These are phyloP conservation scores for Notolepis coatsorum DNA, from an alignment of 2,797 vertebrate species.

Conservation along the genomic window DNA sequence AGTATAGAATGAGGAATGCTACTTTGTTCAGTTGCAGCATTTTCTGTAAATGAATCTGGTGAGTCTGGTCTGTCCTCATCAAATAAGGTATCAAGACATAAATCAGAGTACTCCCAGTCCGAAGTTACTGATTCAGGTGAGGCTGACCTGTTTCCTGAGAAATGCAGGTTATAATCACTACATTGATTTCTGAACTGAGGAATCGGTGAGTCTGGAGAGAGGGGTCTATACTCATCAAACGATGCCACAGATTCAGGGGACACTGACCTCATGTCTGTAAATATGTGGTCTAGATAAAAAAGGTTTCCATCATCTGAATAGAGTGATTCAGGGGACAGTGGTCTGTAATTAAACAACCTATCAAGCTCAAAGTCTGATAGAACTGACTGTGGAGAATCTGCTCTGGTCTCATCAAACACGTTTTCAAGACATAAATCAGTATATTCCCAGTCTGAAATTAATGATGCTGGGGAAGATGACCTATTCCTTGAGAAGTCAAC, in stretches of 20 bases:
- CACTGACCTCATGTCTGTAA: neutral
- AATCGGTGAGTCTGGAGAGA: neutral
- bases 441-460: neutral
- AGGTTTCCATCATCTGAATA: neutral
- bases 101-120: slow-evolving; percentile 4
- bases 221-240: neutral
- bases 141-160: too few species aligned
- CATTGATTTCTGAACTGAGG: neutral
- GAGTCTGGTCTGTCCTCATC: slow-evolving; percentile 2
- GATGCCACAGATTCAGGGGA: neutral
- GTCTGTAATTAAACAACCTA: neutral
- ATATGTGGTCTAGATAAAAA: neutral
- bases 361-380: neutral
- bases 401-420: neutral
- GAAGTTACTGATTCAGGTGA: neutral
- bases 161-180: neutral
- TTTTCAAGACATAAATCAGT: neutral
- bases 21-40: neutral
- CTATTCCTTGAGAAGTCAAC: neutral
- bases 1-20: neutral
- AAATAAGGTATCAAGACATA: neutral
- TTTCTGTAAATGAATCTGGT: neutral
- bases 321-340: neutral
- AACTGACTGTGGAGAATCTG: neutral
- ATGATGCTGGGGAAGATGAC: neutral